phyloP scores from a whole-genome alignment of 1,140 invertebrate species.

The Lysiphlebus fabarum region DNA sequence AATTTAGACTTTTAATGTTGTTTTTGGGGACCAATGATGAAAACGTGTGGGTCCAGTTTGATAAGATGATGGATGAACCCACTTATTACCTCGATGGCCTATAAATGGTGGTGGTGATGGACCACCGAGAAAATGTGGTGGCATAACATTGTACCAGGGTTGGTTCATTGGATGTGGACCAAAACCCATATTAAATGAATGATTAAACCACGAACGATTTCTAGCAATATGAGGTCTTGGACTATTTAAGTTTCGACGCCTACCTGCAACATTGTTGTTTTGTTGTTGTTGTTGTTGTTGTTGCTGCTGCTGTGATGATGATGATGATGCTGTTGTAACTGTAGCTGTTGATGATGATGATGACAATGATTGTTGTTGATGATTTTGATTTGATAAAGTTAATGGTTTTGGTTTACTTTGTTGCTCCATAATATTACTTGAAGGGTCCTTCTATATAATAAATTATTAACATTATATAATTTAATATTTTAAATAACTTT shows the following conservation, averaged over 20 bases:
- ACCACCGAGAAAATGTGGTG: constrained; percentile 44
- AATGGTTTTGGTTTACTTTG: constrained; percentile 42
- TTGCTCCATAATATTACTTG: constrained; percentile 30
- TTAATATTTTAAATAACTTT: not conserved
- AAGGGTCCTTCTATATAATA: constrained; percentile 34
- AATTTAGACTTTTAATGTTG: constrained; percentile 50
- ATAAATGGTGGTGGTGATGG: constrained; percentile 46
- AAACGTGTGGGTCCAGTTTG: constrained; percentile 46
- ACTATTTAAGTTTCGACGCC: constrained; percentile 47
- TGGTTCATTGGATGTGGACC: constrained; percentile 44
- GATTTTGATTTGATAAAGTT: constrained; percentile 44
- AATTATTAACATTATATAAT: constrained; percentile 19
- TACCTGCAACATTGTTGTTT: constrained; percentile 34
- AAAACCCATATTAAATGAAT: constrained; percentile 45
- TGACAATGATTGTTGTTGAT: constrained; percentile 31
- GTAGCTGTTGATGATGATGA: too few species aligned
- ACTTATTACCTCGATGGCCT: constrained; percentile 44
- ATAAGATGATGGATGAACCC: constrained; percentile 45
- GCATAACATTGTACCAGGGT: constrained; percentile 50
- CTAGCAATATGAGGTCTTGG: constrained; percentile 41
- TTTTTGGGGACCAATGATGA: constrained; percentile 50
- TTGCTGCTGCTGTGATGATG: constrained; percentile 8
- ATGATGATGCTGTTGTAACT: too few species aligned
- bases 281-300: constrained; percentile 14
- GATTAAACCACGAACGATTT: constrained; percentile 49